These are phyloP conservation scores for Brevimyrus niger DNA, from an alignment of 2,113 vertebrate genomes.

Conservation along the genomic window DNA sequence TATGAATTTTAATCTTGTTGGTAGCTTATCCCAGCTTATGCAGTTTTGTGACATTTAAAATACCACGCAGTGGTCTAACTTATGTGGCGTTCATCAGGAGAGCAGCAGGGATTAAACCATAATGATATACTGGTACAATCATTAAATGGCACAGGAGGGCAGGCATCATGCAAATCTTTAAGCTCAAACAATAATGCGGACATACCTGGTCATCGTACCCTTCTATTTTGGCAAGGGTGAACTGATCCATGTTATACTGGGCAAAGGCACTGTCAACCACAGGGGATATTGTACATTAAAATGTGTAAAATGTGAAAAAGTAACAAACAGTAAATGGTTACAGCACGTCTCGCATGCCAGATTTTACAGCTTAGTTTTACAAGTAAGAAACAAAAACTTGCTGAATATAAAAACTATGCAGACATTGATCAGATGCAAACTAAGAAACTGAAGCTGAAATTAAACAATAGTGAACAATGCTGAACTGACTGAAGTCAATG, in stretches of 20 bases:
- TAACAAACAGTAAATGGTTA: background rate
- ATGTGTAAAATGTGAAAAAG: background rate
- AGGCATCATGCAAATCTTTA: background rate
- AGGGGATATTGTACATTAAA: conserved; percentile 24
- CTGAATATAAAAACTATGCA: background rate
- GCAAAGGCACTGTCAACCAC: conserved; percentile 76
- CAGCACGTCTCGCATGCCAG: background rate
- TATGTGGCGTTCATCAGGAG: background rate
- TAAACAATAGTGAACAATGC: background rate
- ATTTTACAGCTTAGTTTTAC: background rate
- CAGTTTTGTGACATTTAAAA: background rate
- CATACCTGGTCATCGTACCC: conserved; percentile 81
- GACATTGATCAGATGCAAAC: background rate
- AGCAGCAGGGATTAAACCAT: background rate
- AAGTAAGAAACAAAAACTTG: background rate
- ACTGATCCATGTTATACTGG: conserved; percentile 97
- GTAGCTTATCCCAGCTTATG: background rate
- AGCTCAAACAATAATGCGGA: background rate
- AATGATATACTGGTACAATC: background rate
- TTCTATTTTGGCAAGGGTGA: conserved; percentile 82
- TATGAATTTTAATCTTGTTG: background rate
- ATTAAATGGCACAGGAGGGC: background rate
- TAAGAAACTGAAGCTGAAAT: background rate
- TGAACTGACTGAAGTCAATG: background rate
- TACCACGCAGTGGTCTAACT: background rate